Conservation (phyloP, 2,113 vertebrate species). For the Equus przewalskii region DNA sequence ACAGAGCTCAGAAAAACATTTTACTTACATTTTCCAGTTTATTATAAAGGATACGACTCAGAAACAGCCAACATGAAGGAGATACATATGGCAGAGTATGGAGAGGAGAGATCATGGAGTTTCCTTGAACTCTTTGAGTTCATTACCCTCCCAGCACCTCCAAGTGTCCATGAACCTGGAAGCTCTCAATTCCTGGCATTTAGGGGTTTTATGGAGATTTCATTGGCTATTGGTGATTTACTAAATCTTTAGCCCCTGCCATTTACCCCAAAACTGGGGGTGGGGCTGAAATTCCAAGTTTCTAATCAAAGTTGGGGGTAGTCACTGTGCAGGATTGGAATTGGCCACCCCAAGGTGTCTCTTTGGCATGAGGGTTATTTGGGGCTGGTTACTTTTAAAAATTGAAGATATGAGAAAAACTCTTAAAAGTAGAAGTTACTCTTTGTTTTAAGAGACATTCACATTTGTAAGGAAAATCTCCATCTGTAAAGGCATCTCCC, state of each 20-base stretch:
- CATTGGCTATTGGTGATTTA: neutral
- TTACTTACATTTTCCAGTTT: neutral
- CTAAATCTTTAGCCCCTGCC: neutral
- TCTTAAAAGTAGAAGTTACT: no score
- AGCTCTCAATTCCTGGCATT: neutral
- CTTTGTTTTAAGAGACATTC: no score
- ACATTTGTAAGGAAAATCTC: no score
- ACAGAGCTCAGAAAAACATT: neutral
- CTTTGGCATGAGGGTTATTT: no score
- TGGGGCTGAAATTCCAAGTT: neutral
- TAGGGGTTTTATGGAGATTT: neutral
- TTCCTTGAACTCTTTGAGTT: rapidly evolving
- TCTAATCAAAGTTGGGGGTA: neutral
- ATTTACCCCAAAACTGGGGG: neutral
- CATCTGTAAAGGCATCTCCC: no score
- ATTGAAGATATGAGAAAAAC: no score
- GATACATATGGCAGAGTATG: rapidly evolving
- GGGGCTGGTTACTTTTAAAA: no score
- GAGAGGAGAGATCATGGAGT: rapidly evolving
- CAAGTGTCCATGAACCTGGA: neutral
- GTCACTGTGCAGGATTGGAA: no score
- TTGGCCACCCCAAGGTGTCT: no score
- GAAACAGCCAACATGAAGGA: neutral
- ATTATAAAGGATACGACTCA: neutral
- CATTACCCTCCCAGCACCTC: neutral